These are phyloP conservation scores for Chesias legatella DNA, from an alignment of 2,888 invertebrate genomes.

Conservation along the genomic window DNA sequence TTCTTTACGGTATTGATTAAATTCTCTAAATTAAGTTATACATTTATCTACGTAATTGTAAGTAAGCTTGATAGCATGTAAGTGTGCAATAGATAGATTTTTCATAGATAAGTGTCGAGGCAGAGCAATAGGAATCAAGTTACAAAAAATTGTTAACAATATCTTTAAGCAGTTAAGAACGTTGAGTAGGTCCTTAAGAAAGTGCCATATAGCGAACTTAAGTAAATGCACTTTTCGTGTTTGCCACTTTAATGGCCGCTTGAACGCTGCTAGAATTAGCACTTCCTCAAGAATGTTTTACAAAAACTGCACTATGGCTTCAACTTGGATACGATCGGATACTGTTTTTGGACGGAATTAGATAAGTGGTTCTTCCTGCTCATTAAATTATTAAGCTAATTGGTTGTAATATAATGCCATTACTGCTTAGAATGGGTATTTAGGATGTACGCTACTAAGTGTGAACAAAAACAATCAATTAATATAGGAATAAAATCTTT, in stretches of 20 bases:
- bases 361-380: slow-evolving; percentile 14
- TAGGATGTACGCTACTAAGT: no score
- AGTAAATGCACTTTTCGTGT: slow-evolving; percentile 51
- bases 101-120: no score
- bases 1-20: no score
- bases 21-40: no score
- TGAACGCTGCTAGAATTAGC: slow-evolving; percentile 23
- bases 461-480: no score
- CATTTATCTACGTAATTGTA: no score
- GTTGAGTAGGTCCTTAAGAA: neutral
- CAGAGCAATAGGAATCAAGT: no score
- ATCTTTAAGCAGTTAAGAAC: neutral
- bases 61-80: no score
- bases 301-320: slow-evolving; percentile 13
- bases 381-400: neutral
- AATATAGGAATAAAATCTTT: slow-evolving; percentile 5
- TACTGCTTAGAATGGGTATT: no score
- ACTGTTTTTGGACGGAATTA: neutral
- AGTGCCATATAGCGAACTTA: slow-evolving; percentile 27
- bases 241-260: slow-evolving; percentile 23
- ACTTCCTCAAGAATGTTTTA: slow-evolving; percentile 16
- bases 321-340: slow-evolving; percentile 9
- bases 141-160: neutral
- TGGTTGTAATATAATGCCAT: no score
- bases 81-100: no score